phyloP scores from a whole-genome alignment of 23 tunicate genomes.

The Halocynthia aurantium region DNA sequence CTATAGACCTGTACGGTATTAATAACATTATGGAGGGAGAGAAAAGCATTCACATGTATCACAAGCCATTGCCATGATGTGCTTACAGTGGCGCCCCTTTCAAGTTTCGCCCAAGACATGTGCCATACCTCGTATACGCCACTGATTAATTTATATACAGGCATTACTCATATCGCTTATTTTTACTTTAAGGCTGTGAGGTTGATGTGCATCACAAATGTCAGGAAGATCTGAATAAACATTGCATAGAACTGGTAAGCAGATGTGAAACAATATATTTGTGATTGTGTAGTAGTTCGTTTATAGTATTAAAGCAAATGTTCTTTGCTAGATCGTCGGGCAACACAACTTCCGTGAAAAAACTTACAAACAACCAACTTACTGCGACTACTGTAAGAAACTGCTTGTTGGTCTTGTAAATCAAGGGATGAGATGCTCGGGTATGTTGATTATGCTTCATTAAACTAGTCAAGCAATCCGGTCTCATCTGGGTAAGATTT shows the following conservation, averaged over 20 bases:
- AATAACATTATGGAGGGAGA: too few species aligned
- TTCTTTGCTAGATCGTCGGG: slow-evolving; percentile 44
- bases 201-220: slow-evolving; percentile 87
- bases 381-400: slow-evolving; percentile 76
- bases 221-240: slow-evolving; percentile 71
- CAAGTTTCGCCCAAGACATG: too few species aligned
- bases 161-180: too few species aligned
- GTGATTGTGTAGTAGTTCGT: background rate
- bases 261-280: background rate
- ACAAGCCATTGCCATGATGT: too few species aligned
- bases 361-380: slow-evolving; percentile 75
- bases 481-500: too few species aligned
- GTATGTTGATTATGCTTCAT: slow-evolving; percentile 30
- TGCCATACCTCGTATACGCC: too few species aligned
- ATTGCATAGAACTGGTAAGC: slow-evolving; percentile 86
- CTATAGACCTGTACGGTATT: too few species aligned
- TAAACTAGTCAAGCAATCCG: too few species aligned
- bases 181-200: slow-evolving; percentile 54
- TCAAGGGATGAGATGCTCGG: slow-evolving; percentile 64
- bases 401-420: slow-evolving; percentile 73
- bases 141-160: too few species aligned
- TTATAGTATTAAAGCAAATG: background rate
- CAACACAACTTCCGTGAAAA: slow-evolving; percentile 79
- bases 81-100: too few species aligned
- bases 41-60: too few species aligned